Evolutionary conservation across 2,888 invertebrate species (phyloP), one percentile per base, ranked within the genome.

Genomic region (Actias luna): DNA sequence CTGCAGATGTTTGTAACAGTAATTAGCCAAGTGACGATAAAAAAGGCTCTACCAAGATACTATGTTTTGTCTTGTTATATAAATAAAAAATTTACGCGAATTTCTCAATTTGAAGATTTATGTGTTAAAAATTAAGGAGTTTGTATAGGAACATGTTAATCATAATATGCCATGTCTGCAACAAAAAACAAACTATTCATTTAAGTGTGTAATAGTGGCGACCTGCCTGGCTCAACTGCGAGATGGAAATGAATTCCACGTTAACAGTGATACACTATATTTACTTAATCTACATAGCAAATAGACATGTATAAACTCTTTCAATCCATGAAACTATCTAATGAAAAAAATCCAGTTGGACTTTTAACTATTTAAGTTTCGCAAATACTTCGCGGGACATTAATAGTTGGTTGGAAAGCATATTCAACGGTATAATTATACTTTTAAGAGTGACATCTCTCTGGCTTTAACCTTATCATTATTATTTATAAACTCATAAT

Each of bases 211-310:
- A 18, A 33, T 58, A 10, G 58, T 18, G 58, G 14, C 12, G 10
- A n/a, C n/a, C n/a, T n/a, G n/a, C 35, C 35, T 4, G 5, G 18
- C 33, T 36, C 35, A 33, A 8, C 12, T 58, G 14, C 8, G 35
- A n/a, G 33, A 58, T 58, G 4, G 18, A 18, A 58, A 33, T 39
- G 4, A 39, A 8, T 58, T 58, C 25, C 22, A 35, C 18, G 14
- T 16, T 16, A 35, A 36, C 14, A 58, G n/a, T n/a, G n/a, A 18
- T 29, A 33, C 10, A 35, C 18, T 18, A 16, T 8, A 58, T 35
- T 58, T 58, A 58, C n/a, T 31, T 58, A 58, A 29, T 22, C 22
- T n/a, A 18, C 22, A n/a, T n/a, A n/a, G 22, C 35, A 58, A 58
- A 58, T 58, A 57, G 12, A 29, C 29, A 57, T 57, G 25, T 16